phyloP scores from a whole-genome alignment of 2,797 vertebrate genomes.

The Carduelis carduelis region DNA sequence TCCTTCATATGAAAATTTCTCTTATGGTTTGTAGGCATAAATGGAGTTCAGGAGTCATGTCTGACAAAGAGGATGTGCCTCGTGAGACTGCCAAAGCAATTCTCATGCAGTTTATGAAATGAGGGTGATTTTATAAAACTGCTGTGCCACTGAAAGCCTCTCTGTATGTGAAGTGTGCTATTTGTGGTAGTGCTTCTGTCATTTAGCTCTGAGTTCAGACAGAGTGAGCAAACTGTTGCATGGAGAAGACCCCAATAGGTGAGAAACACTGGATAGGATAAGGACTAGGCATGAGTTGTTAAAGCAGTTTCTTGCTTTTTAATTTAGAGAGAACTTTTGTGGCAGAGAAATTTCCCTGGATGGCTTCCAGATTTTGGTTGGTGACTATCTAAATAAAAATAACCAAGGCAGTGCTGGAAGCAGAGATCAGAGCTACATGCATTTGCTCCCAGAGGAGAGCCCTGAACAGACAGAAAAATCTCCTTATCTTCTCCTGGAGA shows the following conservation, averaged over 20 bases:
- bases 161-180: background rate
- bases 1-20: background rate
- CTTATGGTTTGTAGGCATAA: background rate
- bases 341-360: background rate
- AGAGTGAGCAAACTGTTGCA: background rate
- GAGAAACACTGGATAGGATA: background rate
- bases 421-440: background rate
- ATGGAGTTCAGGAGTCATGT: background rate
- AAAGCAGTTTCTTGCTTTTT: background rate
- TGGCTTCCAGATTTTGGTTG: background rate
- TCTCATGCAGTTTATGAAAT: background rate
- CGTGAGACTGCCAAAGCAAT: background rate
- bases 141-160: background rate
- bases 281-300: background rate
- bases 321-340: background rate
- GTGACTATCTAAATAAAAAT: background rate
- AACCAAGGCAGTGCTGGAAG: background rate
- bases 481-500: constrained; percentile 3
- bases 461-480: background rate
- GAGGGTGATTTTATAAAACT: background rate
- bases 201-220: background rate
- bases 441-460: background rate
- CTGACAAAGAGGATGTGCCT: background rate
- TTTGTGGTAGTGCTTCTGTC: background rate
- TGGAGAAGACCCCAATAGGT: background rate